Evolutionary conservation across 2,888 invertebrate genomes (phyloP).

Genomic region (Drosophila diplacantha): DNA sequence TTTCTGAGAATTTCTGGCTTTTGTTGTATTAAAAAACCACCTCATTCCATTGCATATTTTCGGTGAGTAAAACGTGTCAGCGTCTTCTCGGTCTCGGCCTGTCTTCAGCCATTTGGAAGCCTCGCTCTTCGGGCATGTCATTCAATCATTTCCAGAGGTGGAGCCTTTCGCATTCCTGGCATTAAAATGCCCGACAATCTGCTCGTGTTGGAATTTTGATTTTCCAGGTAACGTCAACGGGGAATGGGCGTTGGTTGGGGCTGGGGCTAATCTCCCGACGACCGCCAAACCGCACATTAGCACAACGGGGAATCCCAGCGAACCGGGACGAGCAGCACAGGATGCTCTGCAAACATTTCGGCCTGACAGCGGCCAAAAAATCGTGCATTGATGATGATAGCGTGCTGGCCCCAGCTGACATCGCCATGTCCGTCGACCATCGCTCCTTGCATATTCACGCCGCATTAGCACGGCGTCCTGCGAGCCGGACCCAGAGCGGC

Average conservation of each 20-base stretch:
- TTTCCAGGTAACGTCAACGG: constrained; percentile 51
- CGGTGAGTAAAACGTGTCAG: constrained; percentile 44
- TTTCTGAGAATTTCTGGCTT: constrained; percentile 9
- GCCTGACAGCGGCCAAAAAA: constrained; percentile 45
- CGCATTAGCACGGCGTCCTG: constrained; percentile 59
- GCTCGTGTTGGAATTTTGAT: constrained; percentile 70
- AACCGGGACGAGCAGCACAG: background rate
- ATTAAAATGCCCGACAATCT: constrained; percentile 70
- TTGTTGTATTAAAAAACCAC: constrained; percentile 28
- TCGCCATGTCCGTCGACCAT: constrained; percentile 44
- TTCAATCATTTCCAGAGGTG: constrained; percentile 66
- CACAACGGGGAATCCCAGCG: constrained; percentile 41
- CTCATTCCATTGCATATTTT: constrained; percentile 53
- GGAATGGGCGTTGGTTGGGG: background rate
- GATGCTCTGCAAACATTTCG: constrained; percentile 52
- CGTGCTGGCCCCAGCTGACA: constrained; percentile 35
- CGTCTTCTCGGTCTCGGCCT: constrained; percentile 21
- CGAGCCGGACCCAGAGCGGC: constrained; percentile 31
- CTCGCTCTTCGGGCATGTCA: constrained; percentile 54
- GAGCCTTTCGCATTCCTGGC: constrained; percentile 65
- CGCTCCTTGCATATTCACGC: constrained; percentile 65
- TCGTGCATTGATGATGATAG: constrained; percentile 70
- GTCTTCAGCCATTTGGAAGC: background rate
- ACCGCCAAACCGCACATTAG: constrained; percentile 68
- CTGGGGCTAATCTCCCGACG: constrained; percentile 60